Evolutionary conservation across 2,113 vertebrate species (phyloP).

Genomic region (Melospiza melodia): DNA sequence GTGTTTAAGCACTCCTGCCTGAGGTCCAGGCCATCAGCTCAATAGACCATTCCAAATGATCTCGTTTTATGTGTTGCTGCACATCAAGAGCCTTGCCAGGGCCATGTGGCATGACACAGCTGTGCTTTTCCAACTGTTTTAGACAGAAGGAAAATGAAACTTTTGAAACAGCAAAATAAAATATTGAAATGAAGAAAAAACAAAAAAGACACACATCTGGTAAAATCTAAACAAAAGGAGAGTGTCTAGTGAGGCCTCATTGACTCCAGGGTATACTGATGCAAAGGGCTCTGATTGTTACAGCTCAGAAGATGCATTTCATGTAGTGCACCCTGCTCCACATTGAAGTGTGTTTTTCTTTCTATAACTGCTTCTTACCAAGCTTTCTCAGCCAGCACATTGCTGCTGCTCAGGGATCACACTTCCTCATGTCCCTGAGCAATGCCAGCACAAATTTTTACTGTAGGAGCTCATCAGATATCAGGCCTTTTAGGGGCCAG

Average conservation of each 20-base stretch:
- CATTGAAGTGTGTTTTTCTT: neutral
- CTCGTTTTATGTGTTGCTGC: neutral
- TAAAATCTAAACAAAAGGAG: neutral
- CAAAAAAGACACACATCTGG: neutral
- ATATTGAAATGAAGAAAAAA: neutral
- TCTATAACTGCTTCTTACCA: neutral
- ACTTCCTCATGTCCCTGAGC: neutral
- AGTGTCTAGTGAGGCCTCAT: neutral
- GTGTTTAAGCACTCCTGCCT: neutral
- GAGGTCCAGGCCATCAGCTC: conserved; percentile 5
- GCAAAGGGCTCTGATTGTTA: neutral
- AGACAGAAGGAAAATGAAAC: neutral
- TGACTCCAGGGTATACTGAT: neutral
- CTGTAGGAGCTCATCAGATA: neutral
- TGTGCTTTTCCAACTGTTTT: neutral
- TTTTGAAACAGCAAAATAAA: neutral
- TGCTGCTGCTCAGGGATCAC: neutral
- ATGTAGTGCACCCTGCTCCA: neutral
- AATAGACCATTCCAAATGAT: conserved; percentile 1
- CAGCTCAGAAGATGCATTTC: neutral
- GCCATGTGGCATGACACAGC: neutral
- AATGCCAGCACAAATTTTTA: neutral
- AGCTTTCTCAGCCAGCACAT: neutral
- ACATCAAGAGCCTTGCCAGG: neutral
- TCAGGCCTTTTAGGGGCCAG: neutral